Base-by-base conservation (phyloP, 2,888 invertebrate species). In the Apamea monoglypha region DNA sequence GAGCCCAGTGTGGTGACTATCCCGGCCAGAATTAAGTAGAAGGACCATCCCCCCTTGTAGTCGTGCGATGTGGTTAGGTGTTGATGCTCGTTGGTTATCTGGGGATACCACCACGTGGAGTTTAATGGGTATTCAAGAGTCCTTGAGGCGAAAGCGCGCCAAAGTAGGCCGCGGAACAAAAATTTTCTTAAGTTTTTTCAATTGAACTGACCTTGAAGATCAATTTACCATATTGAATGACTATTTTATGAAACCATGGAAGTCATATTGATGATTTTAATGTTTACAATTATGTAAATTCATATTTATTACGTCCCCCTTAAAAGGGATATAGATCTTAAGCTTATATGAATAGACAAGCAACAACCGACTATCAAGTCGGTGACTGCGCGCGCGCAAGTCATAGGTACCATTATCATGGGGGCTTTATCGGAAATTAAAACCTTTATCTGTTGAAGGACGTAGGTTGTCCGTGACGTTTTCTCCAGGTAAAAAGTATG, bases 1-100 rank as follows among this genome's bases (percentile, higher is more conserved):
- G 98, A 98, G 10, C 99, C 99, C 32, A 99, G 92, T 3, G 98
- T 98, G 63, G 98, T 98, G 7, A 98, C 97, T 76, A 97, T 93
- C 25, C 98, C 98, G 44, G 98, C 98, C 81, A 98, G 92, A 53
- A 98, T 91, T 87, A 99, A 94, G 85, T 97, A 94, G 82, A 96
- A 95, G 32, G 98, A 98, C 98, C 98, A 98, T 95, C 97, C 97
- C 79, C 94, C 94, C 73, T 94, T 92, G 87, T 95, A 93, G 70
- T 94, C 92, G 87, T 92, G 92, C 32, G 93, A 90, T 80, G 93
- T 91, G 47, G 96, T 96, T 90, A 96, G 88, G 82, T 94, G 94
- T 88, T 96, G 94, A 75, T 95, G 95, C 91, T 96, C 96, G 85
- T 94, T 94, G 81, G 94, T 93, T 89, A 94, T 92, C 96, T 96